Base-by-base conservation (phyloP, 1,140 invertebrate genomes). In the Rhagoletis zephyria region DNA sequence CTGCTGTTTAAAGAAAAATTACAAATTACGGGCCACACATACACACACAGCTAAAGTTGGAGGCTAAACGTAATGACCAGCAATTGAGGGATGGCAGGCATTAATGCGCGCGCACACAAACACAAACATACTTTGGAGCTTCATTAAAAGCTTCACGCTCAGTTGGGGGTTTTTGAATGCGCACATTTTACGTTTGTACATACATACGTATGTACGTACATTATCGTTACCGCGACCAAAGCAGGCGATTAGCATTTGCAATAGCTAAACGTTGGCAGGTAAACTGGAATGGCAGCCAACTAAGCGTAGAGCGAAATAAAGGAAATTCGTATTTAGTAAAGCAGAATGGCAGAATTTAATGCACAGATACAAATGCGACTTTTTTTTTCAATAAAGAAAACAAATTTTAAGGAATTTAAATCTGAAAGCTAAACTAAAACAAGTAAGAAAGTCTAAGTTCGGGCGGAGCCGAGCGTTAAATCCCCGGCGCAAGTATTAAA, bases 1-100 rank as follows among this genome's bases (percentile, higher is more conserved):
- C 42, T 45, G 67, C 67, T 74, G 10, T 40, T 14, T 74, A 3
- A 14, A 40, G n/a, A 30, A 16, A 42, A 56, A 5, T 56, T n/a
- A 45, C 67, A 74, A 74, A 74, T 74, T 74, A 74, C 67, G 67
- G 67, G 42, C 40, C 16, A 48, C 14, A 10, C 51, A 56, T 10
- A 56, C 51, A 56, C 51, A 48, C 42, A 74, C 42, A 48, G 67
- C 45, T 14, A 14, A 42, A 3, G 67, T 74, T 14, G 42, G 67
- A 3, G 67, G 42, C 40, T 30, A 48, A 74, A 5, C 14, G 1
- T 6, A 74, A 74, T 74, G 42, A 48, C 42, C 40, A 14, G 42
- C 42, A 7, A 74, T 40, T 42, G 67, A 48, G 30, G 19, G 19
- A 7, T 40, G 6, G 7, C 9, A 67, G 40, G 30, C 64, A 67